Evolutionary conservation across 2,113 vertebrate species (phyloP).

Genomic region (Gorsachius goisagi): DNA sequence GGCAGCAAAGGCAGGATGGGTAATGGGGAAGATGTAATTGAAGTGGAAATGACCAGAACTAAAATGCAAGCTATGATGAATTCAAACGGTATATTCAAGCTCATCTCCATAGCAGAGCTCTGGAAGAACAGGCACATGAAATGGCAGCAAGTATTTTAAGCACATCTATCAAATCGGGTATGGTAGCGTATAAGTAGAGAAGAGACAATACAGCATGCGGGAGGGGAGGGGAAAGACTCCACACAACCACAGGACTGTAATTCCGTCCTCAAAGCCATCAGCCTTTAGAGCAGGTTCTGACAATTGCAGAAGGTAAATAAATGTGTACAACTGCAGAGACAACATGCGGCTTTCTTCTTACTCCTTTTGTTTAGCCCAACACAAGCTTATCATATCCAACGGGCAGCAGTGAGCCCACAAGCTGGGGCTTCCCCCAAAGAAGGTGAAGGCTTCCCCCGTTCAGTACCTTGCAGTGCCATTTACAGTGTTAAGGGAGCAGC

Average conservation of each 20-base stretch:
- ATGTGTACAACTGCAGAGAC: neutral
- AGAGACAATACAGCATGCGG: neutral
- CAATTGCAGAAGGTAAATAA: neutral
- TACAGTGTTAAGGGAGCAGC: neutral
- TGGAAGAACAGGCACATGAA: neutral
- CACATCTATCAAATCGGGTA: neutral
- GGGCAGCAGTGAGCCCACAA: neutral
- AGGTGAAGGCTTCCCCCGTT: neutral
- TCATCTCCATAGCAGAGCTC: conserved; percentile 2
- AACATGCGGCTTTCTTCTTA: neutral
- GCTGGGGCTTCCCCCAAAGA: neutral
- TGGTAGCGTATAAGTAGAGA: neutral
- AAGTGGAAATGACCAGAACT: conserved; percentile 46
- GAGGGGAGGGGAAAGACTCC: neutral
- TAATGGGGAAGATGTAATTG: conserved; percentile 19
- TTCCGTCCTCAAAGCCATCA: neutral
- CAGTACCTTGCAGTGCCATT: neutral
- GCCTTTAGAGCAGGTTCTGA: neutral
- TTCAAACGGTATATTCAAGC: neutral
- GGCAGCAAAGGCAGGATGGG: neutral
- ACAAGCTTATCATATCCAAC: neutral
- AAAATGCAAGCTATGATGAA: conserved; percentile 17
- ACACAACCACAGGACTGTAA: neutral
- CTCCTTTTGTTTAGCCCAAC: neutral
- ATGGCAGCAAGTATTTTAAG: neutral